Base-by-base conservation (phyloP, 2,888 invertebrate genomes). In the Temnothorax unifasciatus region DNA sequence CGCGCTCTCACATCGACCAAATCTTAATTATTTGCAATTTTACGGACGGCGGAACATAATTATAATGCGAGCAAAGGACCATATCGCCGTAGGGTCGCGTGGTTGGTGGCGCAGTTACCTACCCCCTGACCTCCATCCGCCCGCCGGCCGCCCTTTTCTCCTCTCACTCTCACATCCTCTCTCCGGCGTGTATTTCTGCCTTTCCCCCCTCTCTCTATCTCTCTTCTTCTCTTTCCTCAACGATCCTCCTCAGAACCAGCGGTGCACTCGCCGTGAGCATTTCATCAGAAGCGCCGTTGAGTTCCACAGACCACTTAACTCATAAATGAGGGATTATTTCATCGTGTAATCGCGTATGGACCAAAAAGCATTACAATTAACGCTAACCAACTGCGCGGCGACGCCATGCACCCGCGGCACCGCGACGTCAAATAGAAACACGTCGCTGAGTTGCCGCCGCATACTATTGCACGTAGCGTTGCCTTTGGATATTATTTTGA, bases 241-340 rank as follows among this genome's bases (percentile, higher is more conserved):
- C 91, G 87, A 91, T 91, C 90, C 90, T 90, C 91, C 90, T 92
- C 92, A 89, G 90, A 90, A 90, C 90, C 90, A 90, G 77, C 90
- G 90, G 89, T 91, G 91, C 89, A 91, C 93, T 92, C 91, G 92
- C 92, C 92, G 92, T 92, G 92, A 93, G 93, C 92, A 92, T 94
- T 94, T 93, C 94, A 93, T 94, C 93, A 93, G 93, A 94, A 94
- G 93, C 93, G 92, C 92, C 93, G 93, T 92, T 91, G 92, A 93
- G 93, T 93, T 93, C 92, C 92, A 93, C 93, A 94, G 94, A 94
- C 94, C 93, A 94, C 94, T 94, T 94, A 93, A 93, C 93, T 93
- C 93, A 93, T 94, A 94, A 94, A 94, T 93, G 94, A 94, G 92
- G 92, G 92, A 94, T 94, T 94, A 94, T 94, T 94, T 93, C 93